These are phyloP conservation scores for Chorisops tibialis DNA, from an alignment of 2,888 invertebrate species.

Conservation along the genomic window DNA sequence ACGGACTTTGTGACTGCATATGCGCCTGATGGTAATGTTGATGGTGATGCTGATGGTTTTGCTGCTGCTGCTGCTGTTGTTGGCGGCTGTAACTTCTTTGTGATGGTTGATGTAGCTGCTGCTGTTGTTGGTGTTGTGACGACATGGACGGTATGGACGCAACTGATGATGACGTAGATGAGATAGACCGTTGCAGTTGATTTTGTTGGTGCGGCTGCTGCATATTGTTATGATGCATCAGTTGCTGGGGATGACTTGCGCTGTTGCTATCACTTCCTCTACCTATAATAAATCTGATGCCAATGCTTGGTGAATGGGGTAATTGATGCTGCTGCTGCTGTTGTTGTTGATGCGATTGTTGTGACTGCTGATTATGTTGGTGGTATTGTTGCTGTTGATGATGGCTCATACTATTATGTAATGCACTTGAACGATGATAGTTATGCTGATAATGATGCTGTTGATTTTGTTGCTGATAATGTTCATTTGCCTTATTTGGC, in stretches of 20 bases:
- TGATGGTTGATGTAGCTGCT: slow-evolving; percentile 11
- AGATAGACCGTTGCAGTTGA: slow-evolving; percentile 39
- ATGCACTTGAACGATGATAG: slow-evolving; percentile 26
- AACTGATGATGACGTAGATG: slow-evolving; percentile 40
- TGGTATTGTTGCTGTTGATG: slow-evolving; percentile 36
- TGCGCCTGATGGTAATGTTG: slow-evolving; percentile 26
- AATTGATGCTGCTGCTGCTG: slow-evolving; percentile 28
- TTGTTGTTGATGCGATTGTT: slow-evolving; percentile 28
- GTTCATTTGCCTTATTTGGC: slow-evolving; percentile 26
- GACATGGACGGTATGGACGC: slow-evolving; percentile 35
- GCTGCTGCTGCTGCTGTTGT: slow-evolving; percentile 28
- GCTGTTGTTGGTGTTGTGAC: slow-evolving; percentile 25
- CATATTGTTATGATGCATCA: not conserved
- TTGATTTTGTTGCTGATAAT: slow-evolving; percentile 23
- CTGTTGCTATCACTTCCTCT: not conserved
- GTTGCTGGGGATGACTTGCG: slow-evolving; percentile 3
- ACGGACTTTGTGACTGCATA: slow-evolving; percentile 21
- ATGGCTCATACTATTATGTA: slow-evolving; percentile 33
- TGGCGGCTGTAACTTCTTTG: slow-evolving; percentile 9
- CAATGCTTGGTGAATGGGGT: slow-evolving; percentile 26
- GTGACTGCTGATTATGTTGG: slow-evolving; percentile 35
- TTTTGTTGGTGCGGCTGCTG: slow-evolving; percentile 32
- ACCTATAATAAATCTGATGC: slow-evolving; percentile 18
- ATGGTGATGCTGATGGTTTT: slow-evolving; percentile 38
- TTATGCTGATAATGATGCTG: slow-evolving; percentile 23